A percentile compares a stretch with the other conserved stretches of the same genome.
Conservation (phyloP, 2,113 vertebrate species). For the Passer montanus region DNA sequence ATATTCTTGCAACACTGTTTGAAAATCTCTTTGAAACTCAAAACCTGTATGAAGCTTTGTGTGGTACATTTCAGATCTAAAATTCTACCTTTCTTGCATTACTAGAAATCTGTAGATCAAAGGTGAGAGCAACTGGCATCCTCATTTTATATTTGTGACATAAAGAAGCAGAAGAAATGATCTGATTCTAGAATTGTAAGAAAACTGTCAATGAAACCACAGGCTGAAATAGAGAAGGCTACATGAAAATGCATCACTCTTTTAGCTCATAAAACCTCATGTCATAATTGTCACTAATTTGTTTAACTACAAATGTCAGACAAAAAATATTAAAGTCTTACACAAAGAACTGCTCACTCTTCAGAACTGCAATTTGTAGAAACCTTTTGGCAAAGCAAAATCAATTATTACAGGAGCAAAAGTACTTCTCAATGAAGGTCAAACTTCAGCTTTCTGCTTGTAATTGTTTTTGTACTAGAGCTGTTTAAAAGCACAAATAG, state of each 20-base stretch:
- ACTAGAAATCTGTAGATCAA: background rate
- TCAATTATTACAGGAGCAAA: background rate
- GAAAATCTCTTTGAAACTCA: slow-evolving; percentile 6
- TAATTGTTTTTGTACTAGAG: background rate
- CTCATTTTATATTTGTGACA: background rate
- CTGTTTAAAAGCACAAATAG: background rate
- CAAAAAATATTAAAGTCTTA: background rate
- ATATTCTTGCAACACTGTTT: background rate
- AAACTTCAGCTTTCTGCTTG: background rate
- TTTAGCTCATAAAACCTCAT: background rate
- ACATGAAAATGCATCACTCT: background rate
- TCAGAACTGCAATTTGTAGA: background rate
- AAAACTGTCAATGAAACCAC: background rate
- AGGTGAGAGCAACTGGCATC: background rate
- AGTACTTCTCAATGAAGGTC: background rate
- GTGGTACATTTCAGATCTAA: background rate
- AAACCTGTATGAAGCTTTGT: background rate
- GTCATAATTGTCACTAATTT: background rate
- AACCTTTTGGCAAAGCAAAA: background rate
- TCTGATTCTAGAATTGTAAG: background rate
- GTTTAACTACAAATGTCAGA: background rate
- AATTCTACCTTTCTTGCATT: background rate
- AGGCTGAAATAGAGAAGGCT: background rate
- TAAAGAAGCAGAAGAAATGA: background rate
- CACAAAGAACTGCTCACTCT: background rate